Evolutionary conservation across 2,888 invertebrate species (phyloP).

Genomic region (Diaperis boleti): DNA sequence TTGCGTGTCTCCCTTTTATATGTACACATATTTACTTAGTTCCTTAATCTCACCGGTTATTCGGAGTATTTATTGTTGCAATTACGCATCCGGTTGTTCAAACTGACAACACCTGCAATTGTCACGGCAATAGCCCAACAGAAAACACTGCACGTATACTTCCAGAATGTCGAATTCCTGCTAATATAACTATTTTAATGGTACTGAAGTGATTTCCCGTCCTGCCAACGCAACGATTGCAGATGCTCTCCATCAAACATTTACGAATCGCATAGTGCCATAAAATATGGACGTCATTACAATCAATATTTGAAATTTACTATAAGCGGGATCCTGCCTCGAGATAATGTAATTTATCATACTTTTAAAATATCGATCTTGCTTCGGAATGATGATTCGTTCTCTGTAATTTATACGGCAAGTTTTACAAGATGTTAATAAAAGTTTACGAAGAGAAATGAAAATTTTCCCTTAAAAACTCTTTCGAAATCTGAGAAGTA

Average conservation of each 20-base stretch:
- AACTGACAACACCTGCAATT: conserved; percentile 1
- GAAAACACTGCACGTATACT: not conserved
- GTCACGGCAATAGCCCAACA: too few species aligned
- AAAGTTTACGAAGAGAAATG: not conserved
- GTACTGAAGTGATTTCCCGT: too few species aligned
- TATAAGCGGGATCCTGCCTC: not conserved
- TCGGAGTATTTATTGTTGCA: not conserved
- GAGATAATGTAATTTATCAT: conserved; percentile 2
- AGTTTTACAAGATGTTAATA: conserved; percentile 4
- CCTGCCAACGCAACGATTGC: not conserved
- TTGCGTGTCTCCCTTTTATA: conserved; percentile 1
- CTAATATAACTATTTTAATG: not conserved
- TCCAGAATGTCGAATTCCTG: not conserved
- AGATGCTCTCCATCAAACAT: not conserved
- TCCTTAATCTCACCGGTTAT: not conserved
- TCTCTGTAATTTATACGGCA: not conserved
- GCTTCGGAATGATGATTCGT: not conserved
- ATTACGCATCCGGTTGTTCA: not conserved
- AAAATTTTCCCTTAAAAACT: not conserved
- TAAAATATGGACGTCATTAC: not conserved
- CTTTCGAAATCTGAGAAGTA: not conserved
- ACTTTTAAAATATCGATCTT: not conserved
- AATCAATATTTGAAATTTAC: not conserved
- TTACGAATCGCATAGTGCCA: not conserved
- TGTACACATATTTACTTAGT: not conserved